Evolutionary conservation across 1,140 invertebrate genomes (phyloP).

Genomic region (Trissolcus basalis): DNA sequence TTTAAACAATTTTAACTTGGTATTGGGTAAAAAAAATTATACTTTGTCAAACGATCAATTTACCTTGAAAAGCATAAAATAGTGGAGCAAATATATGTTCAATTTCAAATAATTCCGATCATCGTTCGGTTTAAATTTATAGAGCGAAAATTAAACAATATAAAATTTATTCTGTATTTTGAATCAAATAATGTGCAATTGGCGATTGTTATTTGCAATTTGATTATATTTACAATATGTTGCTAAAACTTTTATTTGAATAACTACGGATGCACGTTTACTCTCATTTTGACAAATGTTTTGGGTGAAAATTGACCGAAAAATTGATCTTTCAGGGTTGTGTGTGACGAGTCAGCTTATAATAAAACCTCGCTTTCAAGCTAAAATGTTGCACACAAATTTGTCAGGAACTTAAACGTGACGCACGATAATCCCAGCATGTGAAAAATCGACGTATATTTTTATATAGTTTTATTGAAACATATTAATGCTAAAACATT

Average conservation of each 20-base stretch:
- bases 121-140: no score
- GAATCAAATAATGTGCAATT: slow-evolving; percentile 16
- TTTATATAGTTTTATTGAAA: slow-evolving; percentile 14
- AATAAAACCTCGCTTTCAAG: background rate
- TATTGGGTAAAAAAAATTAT: no score
- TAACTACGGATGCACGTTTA: no score
- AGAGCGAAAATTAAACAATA: slow-evolving; percentile 11
- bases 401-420: slow-evolving; percentile 24
- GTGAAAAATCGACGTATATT: slow-evolving; percentile 25
- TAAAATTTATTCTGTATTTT: slow-evolving; percentile 1
- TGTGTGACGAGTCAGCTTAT: slow-evolving; percentile 1
- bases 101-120: no score
- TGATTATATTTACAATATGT: no score
- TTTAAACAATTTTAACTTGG: no score
- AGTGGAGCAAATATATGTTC: no score
- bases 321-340: background rate
- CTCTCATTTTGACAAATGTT: slow-evolving; percentile 21
- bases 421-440: slow-evolving; percentile 12
- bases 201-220: slow-evolving; percentile 1
- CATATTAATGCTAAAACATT: slow-evolving; percentile 22
- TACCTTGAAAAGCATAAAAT: no score
- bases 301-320: slow-evolving; percentile 5
- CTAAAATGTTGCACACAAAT: slow-evolving; percentile 22
- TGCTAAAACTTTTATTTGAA: no score
- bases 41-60: no score